phyloP scores from a whole-genome alignment of 2,888 invertebrate genomes.

The Torymus aiolomorphi region DNA sequence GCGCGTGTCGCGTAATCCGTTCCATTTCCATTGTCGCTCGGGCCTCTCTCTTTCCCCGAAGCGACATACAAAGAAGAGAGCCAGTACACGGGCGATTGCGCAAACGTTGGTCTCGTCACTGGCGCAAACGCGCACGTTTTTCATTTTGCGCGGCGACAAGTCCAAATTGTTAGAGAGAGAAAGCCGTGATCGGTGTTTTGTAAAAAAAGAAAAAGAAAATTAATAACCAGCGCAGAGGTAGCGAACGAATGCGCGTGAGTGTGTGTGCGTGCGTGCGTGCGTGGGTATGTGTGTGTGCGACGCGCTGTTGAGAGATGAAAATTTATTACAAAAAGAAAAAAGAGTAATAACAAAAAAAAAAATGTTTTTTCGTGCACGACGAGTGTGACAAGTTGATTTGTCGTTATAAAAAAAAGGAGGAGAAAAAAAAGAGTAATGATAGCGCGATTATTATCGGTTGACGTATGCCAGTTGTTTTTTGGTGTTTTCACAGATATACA shows the following conservation, averaged over 20 bases:
- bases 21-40: constrained; percentile 21
- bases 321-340: constrained; percentile 31
- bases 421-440: not conserved
- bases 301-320: constrained; percentile 39
- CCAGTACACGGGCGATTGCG: constrained; percentile 10
- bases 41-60: not conserved
- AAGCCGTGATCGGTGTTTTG: constrained; percentile 2
- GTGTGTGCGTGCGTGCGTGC: constrained; percentile 1
- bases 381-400: constrained; percentile 41
- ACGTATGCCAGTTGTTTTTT: constrained; percentile 44
- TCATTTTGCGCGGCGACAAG: constrained; percentile 11
- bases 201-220: constrained; percentile 22
- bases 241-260: not conserved
- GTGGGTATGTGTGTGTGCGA: constrained; percentile 21
- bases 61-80: not conserved
- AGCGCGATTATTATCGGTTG: constrained; percentile 30
- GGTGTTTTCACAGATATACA: constrained; percentile 39
- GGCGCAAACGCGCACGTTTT: constrained; percentile 13
- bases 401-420: constrained; percentile 21
- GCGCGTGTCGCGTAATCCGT: not conserved
- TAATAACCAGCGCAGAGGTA: not conserved
- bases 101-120: constrained; percentile 23
- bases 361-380: constrained; percentile 42
- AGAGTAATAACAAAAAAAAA: constrained; percentile 38
- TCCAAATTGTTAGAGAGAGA: too few species aligned